These are phyloP conservation scores for Pyralis farinalis DNA, from an alignment of 2,888 invertebrate species.

Conservation along the genomic window DNA sequence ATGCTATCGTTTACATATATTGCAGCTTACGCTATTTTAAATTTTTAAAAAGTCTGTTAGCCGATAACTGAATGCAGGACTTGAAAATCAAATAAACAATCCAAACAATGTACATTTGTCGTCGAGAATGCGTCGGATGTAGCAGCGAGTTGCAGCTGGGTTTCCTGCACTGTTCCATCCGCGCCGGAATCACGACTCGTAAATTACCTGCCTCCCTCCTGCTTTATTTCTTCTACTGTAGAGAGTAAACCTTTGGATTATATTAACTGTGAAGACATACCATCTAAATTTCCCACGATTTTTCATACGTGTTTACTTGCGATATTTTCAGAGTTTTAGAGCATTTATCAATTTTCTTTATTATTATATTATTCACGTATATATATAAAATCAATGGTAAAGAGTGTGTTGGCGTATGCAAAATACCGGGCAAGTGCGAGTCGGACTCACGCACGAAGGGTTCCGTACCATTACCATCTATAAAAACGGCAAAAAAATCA, in stretches of 20 bases:
- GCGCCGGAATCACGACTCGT: conserved; percentile 66
- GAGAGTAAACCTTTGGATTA: conserved; percentile 44
- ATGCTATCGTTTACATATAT: no score
- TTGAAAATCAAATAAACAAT: conserved; percentile 10
- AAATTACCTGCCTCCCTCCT: conserved; percentile 65
- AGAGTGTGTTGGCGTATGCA: no score
- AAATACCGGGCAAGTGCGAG: no score
- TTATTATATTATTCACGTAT: no score
- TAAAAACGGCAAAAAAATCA: no score
- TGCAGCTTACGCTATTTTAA: no score
- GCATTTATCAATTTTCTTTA: no score
- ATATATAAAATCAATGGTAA: no score
- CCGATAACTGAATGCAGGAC: neutral
- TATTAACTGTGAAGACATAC: conserved; percentile 40
- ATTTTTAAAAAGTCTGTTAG: neutral
- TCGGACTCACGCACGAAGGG: no score
- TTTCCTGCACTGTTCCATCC: conserved; percentile 53
- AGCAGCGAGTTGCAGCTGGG: conserved; percentile 45
- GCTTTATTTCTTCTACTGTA: conserved; percentile 61
- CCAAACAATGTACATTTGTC: conserved; percentile 25
- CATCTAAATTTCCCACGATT: conserved; percentile 25
- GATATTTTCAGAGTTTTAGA: no score
- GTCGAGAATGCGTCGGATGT: conserved; percentile 32
- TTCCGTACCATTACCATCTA: no score
- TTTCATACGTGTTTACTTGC: no score